phyloP scores from a whole-genome alignment of 2,797 vertebrate species.

The Mastacembelus armatus region DNA sequence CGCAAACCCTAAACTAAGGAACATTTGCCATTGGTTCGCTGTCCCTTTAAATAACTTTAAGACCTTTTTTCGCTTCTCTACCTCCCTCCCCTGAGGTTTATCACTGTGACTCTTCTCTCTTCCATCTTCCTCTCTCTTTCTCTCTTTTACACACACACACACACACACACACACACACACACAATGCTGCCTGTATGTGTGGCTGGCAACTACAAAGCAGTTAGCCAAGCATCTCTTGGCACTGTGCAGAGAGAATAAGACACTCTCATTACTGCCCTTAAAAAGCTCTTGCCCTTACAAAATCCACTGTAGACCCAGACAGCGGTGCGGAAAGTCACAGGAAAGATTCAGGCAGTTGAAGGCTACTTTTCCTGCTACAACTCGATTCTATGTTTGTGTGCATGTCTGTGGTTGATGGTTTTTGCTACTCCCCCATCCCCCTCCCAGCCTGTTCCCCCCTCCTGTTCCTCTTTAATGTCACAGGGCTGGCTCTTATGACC shows the following conservation, averaged over 20 bases:
- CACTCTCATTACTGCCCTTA: constrained; percentile 91
- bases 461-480: constrained; percentile 94
- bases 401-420: constrained; percentile 83
- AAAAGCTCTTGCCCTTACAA: constrained; percentile 73
- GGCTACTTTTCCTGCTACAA: constrained; percentile 68
- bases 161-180: constrained; percentile 45
- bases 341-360: constrained; percentile 65
- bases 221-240: constrained; percentile 95
- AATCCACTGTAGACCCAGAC: constrained; percentile 63
- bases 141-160: constrained; percentile 37
- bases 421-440: constrained; percentile 58
- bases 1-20: constrained; percentile 33
- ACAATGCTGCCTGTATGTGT: constrained; percentile 51
- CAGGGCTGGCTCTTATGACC: constrained; percentile 96
- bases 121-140: constrained; percentile 37
- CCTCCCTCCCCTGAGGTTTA: constrained; percentile 69
- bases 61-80: constrained; percentile 60
- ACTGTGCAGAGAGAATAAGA: constrained; percentile 92
- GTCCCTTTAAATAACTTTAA: constrained; percentile 83
- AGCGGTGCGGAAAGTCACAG: constrained; percentile 48
- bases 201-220: constrained; percentile 95
- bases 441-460: constrained; percentile 52
- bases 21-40: constrained; percentile 55
- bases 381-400: constrained; percentile 51
- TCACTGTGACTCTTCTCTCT: constrained; percentile 68